A percentile compares a stretch with the other conserved stretches of the same genome.
Evolutionary conservation across 2,888 invertebrate species (phyloP).

Genomic region (Anthophora plumipes): DNA sequence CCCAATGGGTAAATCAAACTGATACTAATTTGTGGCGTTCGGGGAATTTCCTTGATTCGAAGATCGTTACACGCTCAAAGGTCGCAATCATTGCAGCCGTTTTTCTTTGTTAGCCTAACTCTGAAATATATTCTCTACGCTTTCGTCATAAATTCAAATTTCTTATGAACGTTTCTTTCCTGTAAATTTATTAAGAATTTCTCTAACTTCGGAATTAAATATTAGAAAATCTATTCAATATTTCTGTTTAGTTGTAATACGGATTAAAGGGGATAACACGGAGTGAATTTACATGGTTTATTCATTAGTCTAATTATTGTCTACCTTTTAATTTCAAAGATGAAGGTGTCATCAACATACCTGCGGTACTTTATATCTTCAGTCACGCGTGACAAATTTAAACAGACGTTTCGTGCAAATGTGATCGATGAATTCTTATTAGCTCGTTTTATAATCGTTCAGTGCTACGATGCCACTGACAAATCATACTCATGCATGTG

Average conservation of each 20-base stretch:
- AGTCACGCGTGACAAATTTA: constrained; percentile 37
- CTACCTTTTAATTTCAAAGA: not conserved
- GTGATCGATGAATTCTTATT: constrained; percentile 13
- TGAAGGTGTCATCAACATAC: constrained; percentile 13
- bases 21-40: constrained; percentile 80
- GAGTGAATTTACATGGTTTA: not conserved
- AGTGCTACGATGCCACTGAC: no score
- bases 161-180: no score
- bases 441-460: not conserved
- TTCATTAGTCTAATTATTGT: constrained; percentile 44
- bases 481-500: no score
- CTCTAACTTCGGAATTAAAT: no score
- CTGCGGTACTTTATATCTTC: not conserved
- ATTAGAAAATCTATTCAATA: no score
- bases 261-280: not conserved
- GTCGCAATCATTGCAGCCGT: constrained; percentile 49
- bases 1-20: constrained; percentile 79
- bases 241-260: no score
- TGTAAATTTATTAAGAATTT: no score
- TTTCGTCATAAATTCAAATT: no score
- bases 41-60: constrained; percentile 78
- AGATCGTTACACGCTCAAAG: constrained; percentile 62
- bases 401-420: constrained; percentile 13
- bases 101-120: constrained; percentile 23
- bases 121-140: no score